Conservation (phyloP, 2,113 vertebrate species). For the Labeo rohita region DNA sequence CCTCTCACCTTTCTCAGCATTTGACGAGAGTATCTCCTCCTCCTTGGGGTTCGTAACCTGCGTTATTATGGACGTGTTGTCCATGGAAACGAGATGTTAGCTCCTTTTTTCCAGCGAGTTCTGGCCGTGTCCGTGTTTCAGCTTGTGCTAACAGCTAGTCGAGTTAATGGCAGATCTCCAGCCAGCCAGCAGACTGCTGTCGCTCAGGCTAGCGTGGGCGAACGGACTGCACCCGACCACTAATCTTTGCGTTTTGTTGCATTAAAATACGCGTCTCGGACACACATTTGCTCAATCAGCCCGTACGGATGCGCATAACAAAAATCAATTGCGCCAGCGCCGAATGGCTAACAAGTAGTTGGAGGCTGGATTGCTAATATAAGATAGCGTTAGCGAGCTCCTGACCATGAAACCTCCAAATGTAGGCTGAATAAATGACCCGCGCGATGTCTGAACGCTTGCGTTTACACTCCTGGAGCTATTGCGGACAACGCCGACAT, state of each 20-base stretch:
- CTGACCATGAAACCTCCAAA: slow-evolving; percentile 37
- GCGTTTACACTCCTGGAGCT: slow-evolving; percentile 13
- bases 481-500: background rate
- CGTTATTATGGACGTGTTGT: slow-evolving; percentile 98
- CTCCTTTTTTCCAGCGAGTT: slow-evolving; percentile 60
- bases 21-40: slow-evolving; percentile 89
- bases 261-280: slow-evolving; percentile 48
- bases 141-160: slow-evolving; percentile 42
- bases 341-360: slow-evolving; percentile 33
- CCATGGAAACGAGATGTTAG: slow-evolving; percentile 87
- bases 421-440: background rate
- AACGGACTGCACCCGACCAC: slow-evolving; percentile 42
- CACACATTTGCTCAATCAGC: slow-evolving; percentile 35
- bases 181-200: slow-evolving; percentile 65
- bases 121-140: slow-evolving; percentile 48
- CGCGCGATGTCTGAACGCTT: background rate
- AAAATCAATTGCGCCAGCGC: slow-evolving; percentile 30
- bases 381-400: slow-evolving; percentile 21
- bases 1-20: slow-evolving; percentile 93
- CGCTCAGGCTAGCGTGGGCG: slow-evolving; percentile 44
- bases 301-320: slow-evolving; percentile 1
- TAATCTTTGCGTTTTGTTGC: slow-evolving; percentile 49
- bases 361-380: slow-evolving; percentile 17
- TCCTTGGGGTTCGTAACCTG: slow-evolving; percentile 98
- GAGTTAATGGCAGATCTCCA: slow-evolving; percentile 58